These are phyloP conservation scores for Andrena flavipes DNA, from an alignment of 2,888 invertebrate species.

Conservation along the genomic window DNA sequence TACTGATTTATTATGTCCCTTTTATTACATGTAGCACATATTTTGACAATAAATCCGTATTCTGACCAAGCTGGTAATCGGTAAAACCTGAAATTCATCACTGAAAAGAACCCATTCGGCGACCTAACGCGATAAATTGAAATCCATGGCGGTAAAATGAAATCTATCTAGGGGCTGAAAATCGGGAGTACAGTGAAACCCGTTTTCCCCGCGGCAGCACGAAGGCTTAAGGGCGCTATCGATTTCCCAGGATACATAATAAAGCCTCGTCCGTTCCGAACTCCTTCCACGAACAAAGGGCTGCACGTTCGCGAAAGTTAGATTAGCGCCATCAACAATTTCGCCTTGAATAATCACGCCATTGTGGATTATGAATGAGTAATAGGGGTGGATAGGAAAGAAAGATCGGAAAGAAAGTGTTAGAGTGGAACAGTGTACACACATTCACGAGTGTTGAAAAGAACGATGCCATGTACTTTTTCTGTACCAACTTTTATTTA, in stretches of 20 bases:
- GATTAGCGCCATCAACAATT: constrained; percentile 37
- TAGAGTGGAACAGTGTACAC: too few relatives aligned
- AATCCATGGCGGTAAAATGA: neutral
- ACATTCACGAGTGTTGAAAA: too few relatives aligned
- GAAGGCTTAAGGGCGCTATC: constrained; percentile 55
- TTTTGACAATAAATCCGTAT: too few relatives aligned
- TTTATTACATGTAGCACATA: too few relatives aligned
- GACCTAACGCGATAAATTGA: neutral
- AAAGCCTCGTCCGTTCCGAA: constrained; percentile 31
- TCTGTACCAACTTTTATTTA: too few relatives aligned
- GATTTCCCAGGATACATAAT: constrained; percentile 57
- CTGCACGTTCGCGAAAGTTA: constrained; percentile 26
- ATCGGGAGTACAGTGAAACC: constrained; percentile 6
- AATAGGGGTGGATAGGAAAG: too few relatives aligned
- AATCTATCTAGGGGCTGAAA: neutral
- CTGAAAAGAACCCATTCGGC: neutral
- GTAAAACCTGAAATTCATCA: neutral
- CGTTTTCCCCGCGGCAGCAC: constrained; percentile 13
- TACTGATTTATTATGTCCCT: too few relatives aligned
- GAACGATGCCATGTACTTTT: too few relatives aligned
- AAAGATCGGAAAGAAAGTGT: too few relatives aligned
- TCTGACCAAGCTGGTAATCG: too few relatives aligned
- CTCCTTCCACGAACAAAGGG: constrained; percentile 49
- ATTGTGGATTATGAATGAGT: neutral
- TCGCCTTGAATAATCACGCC: constrained; percentile 21